phyloP scores from a whole-genome alignment of 2,113 vertebrate species.

The Dermatemys mawii region DNA sequence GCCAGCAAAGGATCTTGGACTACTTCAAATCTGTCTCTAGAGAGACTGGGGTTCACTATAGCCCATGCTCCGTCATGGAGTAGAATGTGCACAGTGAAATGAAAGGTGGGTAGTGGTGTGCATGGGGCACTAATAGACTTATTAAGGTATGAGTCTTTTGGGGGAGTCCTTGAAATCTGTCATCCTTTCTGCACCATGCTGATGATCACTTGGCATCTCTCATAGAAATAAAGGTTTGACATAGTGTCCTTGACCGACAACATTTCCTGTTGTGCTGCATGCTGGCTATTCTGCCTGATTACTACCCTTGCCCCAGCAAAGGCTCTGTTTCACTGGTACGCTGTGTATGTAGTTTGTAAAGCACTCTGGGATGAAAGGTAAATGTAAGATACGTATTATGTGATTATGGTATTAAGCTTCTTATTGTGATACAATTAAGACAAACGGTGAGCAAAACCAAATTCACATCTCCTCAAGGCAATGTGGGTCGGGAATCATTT shows the following conservation, averaged over 20 bases:
- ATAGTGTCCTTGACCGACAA: background rate
- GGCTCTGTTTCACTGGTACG: slow-evolving; percentile 43
- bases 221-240: background rate
- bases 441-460: slow-evolving; percentile 8
- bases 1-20: background rate
- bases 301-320: background rate
- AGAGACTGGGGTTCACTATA: background rate
- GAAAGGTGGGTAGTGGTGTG: background rate
- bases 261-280: background rate
- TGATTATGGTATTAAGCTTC: slow-evolving; percentile 16
- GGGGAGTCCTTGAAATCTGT: background rate
- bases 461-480: background rate
- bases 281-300: background rate
- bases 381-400: slow-evolving; percentile 64
- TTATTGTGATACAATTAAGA: slow-evolving; percentile 40
- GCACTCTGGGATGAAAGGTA: slow-evolving; percentile 51
- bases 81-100: background rate
- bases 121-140: background rate
- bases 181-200: background rate
- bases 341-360: slow-evolving; percentile 47
- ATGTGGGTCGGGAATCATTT: background rate
- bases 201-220: background rate
- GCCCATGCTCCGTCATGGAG: background rate
- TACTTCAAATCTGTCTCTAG: background rate
- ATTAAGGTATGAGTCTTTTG: background rate